Conservation (phyloP, 2,888 invertebrate genomes). For the Drosophila birchii region DNA sequence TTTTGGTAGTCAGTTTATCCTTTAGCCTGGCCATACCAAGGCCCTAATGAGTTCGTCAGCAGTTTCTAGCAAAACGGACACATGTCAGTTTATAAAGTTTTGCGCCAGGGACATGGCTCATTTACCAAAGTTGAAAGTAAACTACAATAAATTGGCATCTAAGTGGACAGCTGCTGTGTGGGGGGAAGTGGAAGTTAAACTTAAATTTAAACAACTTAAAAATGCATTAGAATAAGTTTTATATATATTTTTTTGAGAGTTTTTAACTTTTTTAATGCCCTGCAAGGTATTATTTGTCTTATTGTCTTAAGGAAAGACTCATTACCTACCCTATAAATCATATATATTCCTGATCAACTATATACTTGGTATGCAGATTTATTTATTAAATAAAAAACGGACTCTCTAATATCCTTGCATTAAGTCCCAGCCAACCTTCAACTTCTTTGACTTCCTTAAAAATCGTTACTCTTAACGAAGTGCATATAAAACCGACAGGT, state of each 20-base stretch:
- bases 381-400: too few relatives aligned
- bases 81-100: slow-evolving; percentile 31
- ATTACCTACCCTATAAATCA: background rate
- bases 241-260: background rate
- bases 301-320: background rate
- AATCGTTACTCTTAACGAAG: background rate
- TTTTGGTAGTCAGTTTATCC: slow-evolving; percentile 17
- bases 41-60: slow-evolving; percentile 30
- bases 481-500: background rate
- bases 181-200: background rate
- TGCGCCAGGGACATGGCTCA: background rate
- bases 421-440: background rate
- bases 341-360: background rate
- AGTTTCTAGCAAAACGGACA: slow-evolving; percentile 11
- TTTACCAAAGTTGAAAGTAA: slow-evolving; percentile 4
- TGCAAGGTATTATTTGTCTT: too few relatives aligned
- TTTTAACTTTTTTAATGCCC: too few relatives aligned
- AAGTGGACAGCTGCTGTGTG: background rate
- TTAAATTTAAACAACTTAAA: background rate
- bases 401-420: too few relatives aligned
- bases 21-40: slow-evolving; percentile 2
- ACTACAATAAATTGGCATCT: slow-evolving; percentile 7
- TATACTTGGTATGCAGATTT: too few relatives aligned
- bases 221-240: background rate
- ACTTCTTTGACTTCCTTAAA: background rate